A percentile compares a stretch with the other conserved stretches of the same genome.
Evolutionary conservation across 1,140 invertebrate species (phyloP).

Genomic region (Portunus trituberculatus): DNA sequence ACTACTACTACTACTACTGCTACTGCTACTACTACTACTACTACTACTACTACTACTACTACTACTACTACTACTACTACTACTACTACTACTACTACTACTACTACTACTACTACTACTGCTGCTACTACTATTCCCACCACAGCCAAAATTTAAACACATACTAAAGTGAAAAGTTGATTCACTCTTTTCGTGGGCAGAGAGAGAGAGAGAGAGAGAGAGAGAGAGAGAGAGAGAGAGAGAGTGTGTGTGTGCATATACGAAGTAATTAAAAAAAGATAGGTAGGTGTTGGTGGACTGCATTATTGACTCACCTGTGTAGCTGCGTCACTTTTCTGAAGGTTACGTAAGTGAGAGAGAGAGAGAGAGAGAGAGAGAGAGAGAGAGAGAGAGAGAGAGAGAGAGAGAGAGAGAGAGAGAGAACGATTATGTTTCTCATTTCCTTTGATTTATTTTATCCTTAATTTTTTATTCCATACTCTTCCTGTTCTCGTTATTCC

Average conservation of each 20-base stretch:
- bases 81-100: no score
- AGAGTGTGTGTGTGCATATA: not conserved
- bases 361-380: no score
- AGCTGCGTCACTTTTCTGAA: no score
- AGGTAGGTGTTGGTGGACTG: no score
- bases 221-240: constrained; percentile 34
- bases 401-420: constrained; percentile 35
- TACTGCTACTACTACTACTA: not conserved
- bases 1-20: not conserved
- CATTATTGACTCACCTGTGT: no score
- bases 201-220: not conserved
- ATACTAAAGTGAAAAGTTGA: no score
- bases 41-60: constrained; percentile 23
- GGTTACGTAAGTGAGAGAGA: no score
- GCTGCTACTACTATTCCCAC: no score
- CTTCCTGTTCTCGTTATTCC: not conserved
- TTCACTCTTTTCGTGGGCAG: not conserved
- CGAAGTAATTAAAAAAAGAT: no score
- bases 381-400: not conserved
- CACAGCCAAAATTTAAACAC: no score
- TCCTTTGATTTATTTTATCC: not conserved
- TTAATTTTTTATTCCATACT: not conserved
- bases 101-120: no score
- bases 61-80: not conserved
- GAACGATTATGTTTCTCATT: not conserved